Evolutionary conservation across 2,797 vertebrate species (phyloP).

Genomic region (Remorina albescens): DNA sequence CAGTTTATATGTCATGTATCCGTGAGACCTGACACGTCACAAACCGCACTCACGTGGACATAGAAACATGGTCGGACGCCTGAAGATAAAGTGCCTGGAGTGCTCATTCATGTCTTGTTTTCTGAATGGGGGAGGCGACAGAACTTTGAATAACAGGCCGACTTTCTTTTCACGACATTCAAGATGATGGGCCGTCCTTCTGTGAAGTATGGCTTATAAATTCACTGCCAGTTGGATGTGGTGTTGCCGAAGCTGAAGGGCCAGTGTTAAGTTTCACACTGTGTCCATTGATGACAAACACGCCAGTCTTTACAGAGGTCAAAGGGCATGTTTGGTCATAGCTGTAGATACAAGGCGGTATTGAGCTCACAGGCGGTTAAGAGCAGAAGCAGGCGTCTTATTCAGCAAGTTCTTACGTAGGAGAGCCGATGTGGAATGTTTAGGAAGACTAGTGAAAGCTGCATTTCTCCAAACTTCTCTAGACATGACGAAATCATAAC

Average conservation of each 20-base stretch:
- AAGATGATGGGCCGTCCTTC: slow-evolving; percentile 18
- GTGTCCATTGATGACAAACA: slow-evolving; percentile 67
- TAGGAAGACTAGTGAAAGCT: neutral
- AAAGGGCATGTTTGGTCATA: slow-evolving; percentile 61
- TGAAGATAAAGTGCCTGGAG: slow-evolving; percentile 3
- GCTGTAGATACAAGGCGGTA: slow-evolving; percentile 46
- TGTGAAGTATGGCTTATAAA: slow-evolving; percentile 35
- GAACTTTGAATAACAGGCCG: slow-evolving; percentile 22
- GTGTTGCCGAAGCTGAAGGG: slow-evolving; percentile 46
- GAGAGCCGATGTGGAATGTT: neutral
- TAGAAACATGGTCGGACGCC: slow-evolving; percentile 16
- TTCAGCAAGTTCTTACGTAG: slow-evolving; percentile 24
- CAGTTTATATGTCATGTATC: slow-evolving; percentile 22
- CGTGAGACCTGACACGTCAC: slow-evolving; percentile 14
- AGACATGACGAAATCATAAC: neutral
- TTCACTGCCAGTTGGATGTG: slow-evolving; percentile 39
- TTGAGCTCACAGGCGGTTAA: slow-evolving; percentile 46
- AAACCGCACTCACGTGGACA: neutral
- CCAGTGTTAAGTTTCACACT: slow-evolving; percentile 69
- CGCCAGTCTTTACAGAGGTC: slow-evolving; percentile 57
- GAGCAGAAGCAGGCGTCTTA: slow-evolving; percentile 41
- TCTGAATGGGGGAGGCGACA: slow-evolving; percentile 21
- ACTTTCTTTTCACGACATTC: slow-evolving; percentile 30
- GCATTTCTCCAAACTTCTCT: neutral
- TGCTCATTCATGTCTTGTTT: slow-evolving; percentile 23